These are phyloP conservation scores for Herpetotheres cachinnans DNA, from an alignment of 2,113 vertebrate species.

Conservation along the genomic window DNA sequence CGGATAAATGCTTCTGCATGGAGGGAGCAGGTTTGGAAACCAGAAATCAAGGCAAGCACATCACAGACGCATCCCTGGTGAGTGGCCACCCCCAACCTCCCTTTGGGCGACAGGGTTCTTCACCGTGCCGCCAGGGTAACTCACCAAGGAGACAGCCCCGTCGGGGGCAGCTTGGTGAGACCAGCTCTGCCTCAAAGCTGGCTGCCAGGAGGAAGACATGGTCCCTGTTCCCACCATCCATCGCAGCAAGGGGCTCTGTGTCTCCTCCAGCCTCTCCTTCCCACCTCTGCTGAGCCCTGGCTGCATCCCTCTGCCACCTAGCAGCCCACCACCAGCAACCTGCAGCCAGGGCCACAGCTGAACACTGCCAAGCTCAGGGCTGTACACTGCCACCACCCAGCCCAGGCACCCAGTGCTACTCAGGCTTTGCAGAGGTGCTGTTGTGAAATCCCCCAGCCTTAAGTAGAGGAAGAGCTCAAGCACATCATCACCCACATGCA, in stretches of 20 bases:
- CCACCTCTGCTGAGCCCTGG: not conserved
- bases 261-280: not conserved
- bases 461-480: not conserved
- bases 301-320: not conserved
- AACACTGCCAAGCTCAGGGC: not conserved
- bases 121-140: rapidly evolving
- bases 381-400: not conserved
- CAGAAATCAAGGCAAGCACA: not conserved
- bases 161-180: not conserved
- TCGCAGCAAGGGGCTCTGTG: not conserved
- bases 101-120: not conserved
- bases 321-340: not conserved
- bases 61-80: not conserved
- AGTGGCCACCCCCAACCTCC: too few species aligned
- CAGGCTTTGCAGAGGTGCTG: not conserved
- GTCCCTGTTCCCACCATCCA: not conserved
- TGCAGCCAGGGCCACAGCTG: too few species aligned
- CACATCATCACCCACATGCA: rapidly evolving
- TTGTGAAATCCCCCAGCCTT: not conserved
- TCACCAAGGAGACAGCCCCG: not conserved
- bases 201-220: not conserved
- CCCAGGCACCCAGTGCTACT: not conserved
- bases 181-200: not conserved
- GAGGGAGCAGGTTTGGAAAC: not conserved
- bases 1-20: not conserved